phyloP scores from a whole-genome alignment of 64 coral and sea anemone genomes.

The Stylophora pistillata region DNA sequence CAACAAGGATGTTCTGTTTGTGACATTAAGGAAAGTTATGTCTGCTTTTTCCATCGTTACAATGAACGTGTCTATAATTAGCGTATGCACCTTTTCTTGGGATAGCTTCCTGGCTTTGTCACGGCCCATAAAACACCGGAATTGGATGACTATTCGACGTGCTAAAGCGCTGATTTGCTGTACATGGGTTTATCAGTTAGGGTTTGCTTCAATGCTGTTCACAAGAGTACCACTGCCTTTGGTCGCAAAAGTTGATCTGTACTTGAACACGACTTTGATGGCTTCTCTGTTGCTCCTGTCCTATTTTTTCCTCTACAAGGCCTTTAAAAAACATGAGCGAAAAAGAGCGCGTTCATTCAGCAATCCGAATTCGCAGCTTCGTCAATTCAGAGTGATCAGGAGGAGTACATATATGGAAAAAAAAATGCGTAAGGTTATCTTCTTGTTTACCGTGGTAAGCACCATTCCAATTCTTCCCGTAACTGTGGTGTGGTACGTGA shows the following conservation, averaged over 20 bases:
- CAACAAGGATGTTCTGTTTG: not conserved
- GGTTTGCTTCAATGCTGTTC: conserved; percentile 18
- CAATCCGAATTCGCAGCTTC: not conserved
- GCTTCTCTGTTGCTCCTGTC: conserved; percentile 1
- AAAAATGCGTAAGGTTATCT: conserved; percentile 20
- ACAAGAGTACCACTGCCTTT: conserved; percentile 2
- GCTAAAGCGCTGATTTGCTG: conserved; percentile 17
- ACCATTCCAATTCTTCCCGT: conserved; percentile 33
- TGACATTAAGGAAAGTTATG: not conserved
- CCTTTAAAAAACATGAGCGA: conserved; percentile 18
- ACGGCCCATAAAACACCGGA: conserved; percentile 20
- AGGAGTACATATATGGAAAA: not conserved
- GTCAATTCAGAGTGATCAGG: not conserved
- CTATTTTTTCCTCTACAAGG: conserved; percentile 21
- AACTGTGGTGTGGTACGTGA: conserved; percentile 44
- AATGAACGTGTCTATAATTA: conserved; percentile 52
- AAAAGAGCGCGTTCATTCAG: not conserved
- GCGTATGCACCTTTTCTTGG: conserved; percentile 20
- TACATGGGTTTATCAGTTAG: conserved; percentile 21
- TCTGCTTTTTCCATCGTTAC: conserved; percentile 34
- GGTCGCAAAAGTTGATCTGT: conserved; percentile 8
- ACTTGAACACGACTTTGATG: conserved; percentile 34
- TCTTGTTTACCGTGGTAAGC: conserved; percentile 22
- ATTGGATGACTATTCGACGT: conserved; percentile 19
- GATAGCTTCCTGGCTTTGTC: conserved; percentile 28